Base-by-base conservation (phyloP, 2,113 vertebrate species). In the Dissostichus mawsoni region DNA sequence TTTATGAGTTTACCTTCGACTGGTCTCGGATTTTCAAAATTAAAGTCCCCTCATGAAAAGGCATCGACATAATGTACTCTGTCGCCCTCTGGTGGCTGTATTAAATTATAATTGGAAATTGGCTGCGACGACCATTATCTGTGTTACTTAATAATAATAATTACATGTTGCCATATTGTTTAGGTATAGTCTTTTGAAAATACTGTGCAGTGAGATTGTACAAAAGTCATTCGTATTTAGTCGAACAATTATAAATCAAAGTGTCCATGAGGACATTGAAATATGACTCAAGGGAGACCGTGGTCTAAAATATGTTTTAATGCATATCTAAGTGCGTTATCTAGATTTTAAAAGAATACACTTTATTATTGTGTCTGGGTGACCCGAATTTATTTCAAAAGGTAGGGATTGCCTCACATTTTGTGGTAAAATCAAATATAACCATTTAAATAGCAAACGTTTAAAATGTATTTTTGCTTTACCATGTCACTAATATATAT, bases 21-120 rank as follows among this genome's bases (percentile, higher is more conserved):
- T 29, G 8, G 11, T 57, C 9, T 10, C 7, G 66, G 55, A 41
- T 7, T 86, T 79, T 62, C 78, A 41, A 41, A 41, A 8, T 8
- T 1, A 8, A 83, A 25, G 44, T 18, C 10, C 7, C 0, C 2
- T 8, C 5, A 1, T 25, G 1, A 4, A 18, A 41, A 45, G 18
- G 4, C 7, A 1, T 12, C 0, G 3, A n/a, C 13, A 45, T 25
- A 17, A 0, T 11, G 41, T 66, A 2, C 41, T 72, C 20, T 79
- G 68, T 77, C 45, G 47, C 58, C 48, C 48, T 71, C 86, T 84
- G 65, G 72, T 79, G 83, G 51, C 13, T 14, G 1, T 23, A 45
- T 50, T 16, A n/a, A 4, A 41, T 11, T 18, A 33, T 18, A n/a
- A n/a, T 36, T 68, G 25, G 20, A 8, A 12, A 29, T 17, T 8